Base-by-base conservation (phyloP, 2,888 invertebrate genomes). In the Dryomyza anilis region DNA sequence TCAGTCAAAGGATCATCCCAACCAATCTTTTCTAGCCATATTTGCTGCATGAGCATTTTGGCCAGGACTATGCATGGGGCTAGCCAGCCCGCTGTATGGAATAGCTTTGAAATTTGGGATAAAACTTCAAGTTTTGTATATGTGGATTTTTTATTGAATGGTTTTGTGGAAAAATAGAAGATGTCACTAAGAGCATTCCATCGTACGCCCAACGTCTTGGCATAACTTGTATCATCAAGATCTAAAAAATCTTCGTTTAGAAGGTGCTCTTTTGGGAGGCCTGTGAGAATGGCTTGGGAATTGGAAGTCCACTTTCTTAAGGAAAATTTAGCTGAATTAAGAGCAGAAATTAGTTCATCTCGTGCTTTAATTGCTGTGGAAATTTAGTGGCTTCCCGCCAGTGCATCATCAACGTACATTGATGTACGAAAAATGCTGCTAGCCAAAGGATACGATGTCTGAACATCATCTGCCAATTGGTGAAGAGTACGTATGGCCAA, bases 331-430 rank as follows among this genome's bases (percentile, higher is more conserved):
- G 50, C 50, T 10, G 64, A 65, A 14, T 27, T 3, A n/a, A 67
- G 52, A 1, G 67, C 68, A 3, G 3, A 6, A 10, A 53, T 62
- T 3, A 70, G 12, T 27, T 66, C 45, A 19, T 39, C 4, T 23
- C 61, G 63, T 8, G 58, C 25, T 48, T 60, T 14, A 6, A 65
- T 30, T 0, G 68, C 63, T 2, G 39, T 61, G 0, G 29, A n/a
- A 14, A 68, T n/a, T 12, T 65, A 57, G 57, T 69, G 67, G 0
- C 63, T 56, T 14, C 66, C 69, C 1, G 60, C 61, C 1, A 69
- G 36, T 2, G 48, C 60, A 29, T 69, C 67, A 19, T 69, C 66
- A 1, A 68, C 67, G n/a, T 70, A 65, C 67, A 29, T 67, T 57
- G 6, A 67, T 29, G n/a, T 67, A 59, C 27, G 56, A 19, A 55